Conservation (phyloP, 2,888 invertebrate genomes). For the Yponomeuta plumbellus region DNA sequence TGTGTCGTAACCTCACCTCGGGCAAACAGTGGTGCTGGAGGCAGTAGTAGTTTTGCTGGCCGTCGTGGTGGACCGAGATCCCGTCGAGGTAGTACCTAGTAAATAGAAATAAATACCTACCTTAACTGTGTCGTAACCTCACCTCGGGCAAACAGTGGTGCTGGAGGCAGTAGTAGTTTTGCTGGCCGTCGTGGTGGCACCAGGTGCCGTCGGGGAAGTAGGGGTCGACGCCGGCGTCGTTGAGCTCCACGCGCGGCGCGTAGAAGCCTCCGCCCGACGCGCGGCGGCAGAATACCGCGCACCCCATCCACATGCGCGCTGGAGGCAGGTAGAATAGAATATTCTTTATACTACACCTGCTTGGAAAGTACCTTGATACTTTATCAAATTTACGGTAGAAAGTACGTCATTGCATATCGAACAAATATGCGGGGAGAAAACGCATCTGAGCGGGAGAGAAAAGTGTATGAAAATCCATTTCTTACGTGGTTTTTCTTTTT, state of each 20-base stretch:
- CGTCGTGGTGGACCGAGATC: slow-evolving; percentile 85
- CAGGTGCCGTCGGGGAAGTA: slow-evolving; percentile 89
- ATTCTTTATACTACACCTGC: too few species aligned
- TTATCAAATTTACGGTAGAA: too few species aligned
- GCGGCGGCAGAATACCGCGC: slow-evolving; percentile 85
- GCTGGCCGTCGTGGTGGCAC: slow-evolving; percentile 81
- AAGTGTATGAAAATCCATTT: too few species aligned
- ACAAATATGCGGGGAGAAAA: too few species aligned
- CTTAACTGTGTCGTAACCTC: slow-evolving; percentile 19
- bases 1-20: slow-evolving; percentile 84
- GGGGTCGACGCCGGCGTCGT: slow-evolving; percentile 82
- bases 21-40: slow-evolving; percentile 85
- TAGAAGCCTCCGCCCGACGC: slow-evolving; percentile 81
- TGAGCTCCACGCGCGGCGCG: slow-evolving; percentile 85
- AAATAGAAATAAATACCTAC: slow-evolving; percentile 31
- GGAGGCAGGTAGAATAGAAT: slow-evolving; percentile 17
- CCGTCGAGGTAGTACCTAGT: slow-evolving; percentile 77
- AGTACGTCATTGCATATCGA: too few species aligned
- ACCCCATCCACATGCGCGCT: slow-evolving; percentile 86
- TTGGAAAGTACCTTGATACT: too few species aligned
- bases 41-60: slow-evolving; percentile 81
- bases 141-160: slow-evolving; percentile 86
- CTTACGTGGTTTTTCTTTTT: too few species aligned
- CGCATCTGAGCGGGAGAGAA: too few species aligned
- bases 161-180: slow-evolving; percentile 83